Base-by-base conservation (phyloP, 1,140 invertebrate genomes). In the Leptonema lineaticorne region DNA sequence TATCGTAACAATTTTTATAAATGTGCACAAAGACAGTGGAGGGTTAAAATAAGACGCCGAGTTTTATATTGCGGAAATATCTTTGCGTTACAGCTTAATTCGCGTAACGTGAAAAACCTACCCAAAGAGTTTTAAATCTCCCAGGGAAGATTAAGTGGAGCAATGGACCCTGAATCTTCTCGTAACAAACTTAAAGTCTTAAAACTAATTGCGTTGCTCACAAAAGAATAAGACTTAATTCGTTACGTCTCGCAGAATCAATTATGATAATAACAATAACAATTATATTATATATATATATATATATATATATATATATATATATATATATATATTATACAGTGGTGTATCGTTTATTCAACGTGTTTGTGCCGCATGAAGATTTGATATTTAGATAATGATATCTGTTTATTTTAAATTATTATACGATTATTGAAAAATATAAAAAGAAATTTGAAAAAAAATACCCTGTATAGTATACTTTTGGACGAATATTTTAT, bases 101-200 rank as follows among this genome's bases (percentile, higher is more conserved):
- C 50, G 9, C 8, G 18, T 26, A 18, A 53, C 50, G 50, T 53
- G 20, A 53, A 53, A 53, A 53, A 53, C 50, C 18, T 53, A 53
- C 20, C 50, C 50, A 26, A 41, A 26, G 50, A 53, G 20, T 53
- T 53, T 45, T 53, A 22, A 53, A 26, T 53, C 50, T 26, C 50
- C 9, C 24, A 22, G 24, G 50, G 50, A 53, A 53, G 20, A 53
- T 53, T 53, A 53, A 53, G 50, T 11, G 22, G 20, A 53, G 22
- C 50, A 18, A 8, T 53, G 37, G 37, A 41, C 37, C 37, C 37
- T 24, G 46, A 48, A 48, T n/a, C 46, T 48, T 18, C 46, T 48
- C 50, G 22, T 20, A 53, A 53, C 50, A 53, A 53, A 53, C 22
- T 53, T 53, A 26, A 53, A 24, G 24, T 53, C 24, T 18, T 48